Evolutionary conservation across 2,888 invertebrate genomes (phyloP), one percentile per base, ranked within the genome.

Genomic region (Drosophila paramelanica): DNA sequence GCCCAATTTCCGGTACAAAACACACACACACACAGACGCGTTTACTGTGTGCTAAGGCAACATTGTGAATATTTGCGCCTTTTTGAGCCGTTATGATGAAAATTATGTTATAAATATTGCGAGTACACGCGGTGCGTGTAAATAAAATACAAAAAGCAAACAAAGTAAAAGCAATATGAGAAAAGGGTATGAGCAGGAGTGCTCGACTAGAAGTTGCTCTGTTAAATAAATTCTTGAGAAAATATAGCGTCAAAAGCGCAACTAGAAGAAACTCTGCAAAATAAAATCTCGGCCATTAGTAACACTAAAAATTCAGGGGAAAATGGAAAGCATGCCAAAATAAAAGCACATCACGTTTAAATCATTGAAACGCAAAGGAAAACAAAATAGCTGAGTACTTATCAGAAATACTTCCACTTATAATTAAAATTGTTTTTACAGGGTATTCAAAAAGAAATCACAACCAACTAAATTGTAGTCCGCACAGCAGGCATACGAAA

Each of bases 21-120:
- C 6, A 41, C 10, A 55, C n/a, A 47, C 11, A 17, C 7, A 17
- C 33, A 31, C 11, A 58, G 4, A 46, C 11, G 4, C 14, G 42
- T 8, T 43, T 10, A 13, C 14, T 43, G 20, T 14, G 1, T 49
- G 11, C 17, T 17, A 25, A 46, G 38, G 23, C 38, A 60, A 51
- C 36, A 43, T 45, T 43, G 43, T 25, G 39, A 61, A 67, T 46
- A 42, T 39, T 47, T 43, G 11, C 43, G 25, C 10, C 38, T 20
- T 42, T 57, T 47, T 65, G 13, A 20, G 41, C 27, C 49, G 41
- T 23, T 64, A 39, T 60, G 67, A 36, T 55, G 56, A 56, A 79
- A 74, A 62, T 72, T 53, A 61, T 82, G 77, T 59, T 67, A 77
- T 85, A 85, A 82, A 82, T 77, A 69, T 74, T 69, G 64, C 20